Percentiles rank a stretch among this genome's conserved stretches.
Evolutionary conservation across 2,113 vertebrate genomes (phyloP).

Genomic region (Hylia prasina): DNA sequence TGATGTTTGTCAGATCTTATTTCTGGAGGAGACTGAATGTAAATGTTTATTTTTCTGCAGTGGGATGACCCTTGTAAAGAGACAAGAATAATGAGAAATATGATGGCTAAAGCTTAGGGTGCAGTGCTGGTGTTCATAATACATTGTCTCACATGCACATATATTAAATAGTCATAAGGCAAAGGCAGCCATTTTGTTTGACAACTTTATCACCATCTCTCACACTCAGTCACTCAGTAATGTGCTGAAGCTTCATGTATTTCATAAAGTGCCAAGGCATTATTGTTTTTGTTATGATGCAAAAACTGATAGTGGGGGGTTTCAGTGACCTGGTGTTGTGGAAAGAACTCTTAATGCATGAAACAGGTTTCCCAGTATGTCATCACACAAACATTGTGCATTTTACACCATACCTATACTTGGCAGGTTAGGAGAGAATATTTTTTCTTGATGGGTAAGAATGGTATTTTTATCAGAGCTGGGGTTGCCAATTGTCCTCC

Average conservation of each 20-base stretch:
- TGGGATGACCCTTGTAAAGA: background rate
- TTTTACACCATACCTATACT: background rate
- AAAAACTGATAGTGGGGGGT: background rate
- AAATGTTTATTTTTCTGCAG: conserved; percentile 1
- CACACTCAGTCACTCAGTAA: background rate
- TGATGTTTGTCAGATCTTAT: background rate
- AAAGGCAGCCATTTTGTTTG: background rate
- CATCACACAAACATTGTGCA: background rate
- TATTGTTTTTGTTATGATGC: background rate
- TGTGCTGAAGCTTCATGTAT: background rate
- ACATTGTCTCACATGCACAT: background rate
- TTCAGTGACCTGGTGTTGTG: background rate
- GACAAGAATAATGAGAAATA: background rate
- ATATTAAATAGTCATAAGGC: background rate
- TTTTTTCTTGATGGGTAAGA: background rate
- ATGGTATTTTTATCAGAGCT: background rate
- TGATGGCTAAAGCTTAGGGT: background rate
- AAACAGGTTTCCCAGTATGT: background rate
- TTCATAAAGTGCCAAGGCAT: background rate
- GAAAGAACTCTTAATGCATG: background rate
- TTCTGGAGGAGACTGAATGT: background rate
- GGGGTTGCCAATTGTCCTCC: background rate
- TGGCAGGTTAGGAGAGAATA: background rate
- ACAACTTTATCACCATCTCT: background rate
- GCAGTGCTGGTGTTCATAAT: background rate